Evolutionary conservation across 2,113 vertebrate genomes (phyloP), one percentile per base, ranked within the genome.

Genomic region (Corythoichthys intestinalis): DNA sequence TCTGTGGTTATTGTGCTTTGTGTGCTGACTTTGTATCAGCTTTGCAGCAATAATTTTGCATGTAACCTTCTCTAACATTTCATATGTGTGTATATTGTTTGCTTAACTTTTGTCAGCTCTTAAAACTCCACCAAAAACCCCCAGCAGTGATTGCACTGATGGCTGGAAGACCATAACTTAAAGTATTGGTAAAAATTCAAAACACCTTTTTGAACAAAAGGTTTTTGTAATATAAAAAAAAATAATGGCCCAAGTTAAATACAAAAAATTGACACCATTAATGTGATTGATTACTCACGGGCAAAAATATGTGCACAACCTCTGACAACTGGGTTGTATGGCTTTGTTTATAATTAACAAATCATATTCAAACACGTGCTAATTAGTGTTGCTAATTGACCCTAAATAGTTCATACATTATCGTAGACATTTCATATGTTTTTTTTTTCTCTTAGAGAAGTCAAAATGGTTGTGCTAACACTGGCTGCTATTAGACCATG

Each of bases 101-200:
- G 66, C 82, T 70, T 72, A 56, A 14, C 77, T 88, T 54, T 54
- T 54, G 20, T 28, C 76, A 64, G 28, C 76, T 87, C 83, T 84
- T 78, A 69, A 86, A 91, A 89, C 41, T 75, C 73, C 73, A 85
- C 83, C 78, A 82, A 85, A 88, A 84, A 87, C 88, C 90, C 84
- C 91, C 88, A 90, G 88, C 77, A 80, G 86, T 89, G 88, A 91
- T 90, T 90, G 91, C 91, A 88, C 90, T 87, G 85, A 83, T 72
- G 80, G 76, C 77, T 85, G 90, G 87, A 91, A 79, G 87, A 91
- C 84, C 82, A 64, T 59, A 67, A 80, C 81, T 89, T 82, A 88
- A 83, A 81, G 72, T n/a, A 28, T 3, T 3, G 20, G 20, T 41
- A 41, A 28, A 54, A 54, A 28, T n/a, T 54, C n/a, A 8, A 54